phyloP scores from a whole-genome alignment of 2,113 vertebrate species.

The Lates calcarifer region DNA sequence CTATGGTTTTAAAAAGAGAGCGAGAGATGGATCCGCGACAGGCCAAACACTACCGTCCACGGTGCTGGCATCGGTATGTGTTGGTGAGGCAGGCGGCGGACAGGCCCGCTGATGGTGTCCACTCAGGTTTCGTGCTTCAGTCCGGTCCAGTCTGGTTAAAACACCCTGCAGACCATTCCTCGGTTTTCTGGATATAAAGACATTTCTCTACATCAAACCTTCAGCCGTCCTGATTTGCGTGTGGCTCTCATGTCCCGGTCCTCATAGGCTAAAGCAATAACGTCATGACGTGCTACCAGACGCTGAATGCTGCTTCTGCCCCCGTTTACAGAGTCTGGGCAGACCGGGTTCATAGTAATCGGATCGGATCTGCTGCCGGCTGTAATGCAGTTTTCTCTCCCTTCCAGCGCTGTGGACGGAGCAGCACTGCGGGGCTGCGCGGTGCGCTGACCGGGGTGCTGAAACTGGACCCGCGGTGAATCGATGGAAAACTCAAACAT shows the following conservation, averaged over 20 bases:
- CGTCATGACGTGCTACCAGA: constrained; percentile 63
- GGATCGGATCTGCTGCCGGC: neutral
- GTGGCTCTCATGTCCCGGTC: constrained; percentile 14
- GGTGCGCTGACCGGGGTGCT: constrained; percentile 65
- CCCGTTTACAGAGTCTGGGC: constrained; percentile 4
- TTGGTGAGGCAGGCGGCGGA: neutral
- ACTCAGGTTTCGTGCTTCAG: neutral
- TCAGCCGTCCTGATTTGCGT: constrained; percentile 47
- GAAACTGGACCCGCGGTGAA: constrained; percentile 25
- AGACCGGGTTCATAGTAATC: neutral
- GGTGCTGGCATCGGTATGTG: neutral
- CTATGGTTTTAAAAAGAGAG: neutral
- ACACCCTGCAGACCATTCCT: neutral
- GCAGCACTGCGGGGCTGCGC: neutral
- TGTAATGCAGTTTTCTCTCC: neutral
- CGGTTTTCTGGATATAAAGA: constrained; percentile 6
- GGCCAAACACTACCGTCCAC: constrained; percentile 39
- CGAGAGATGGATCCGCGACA: constrained; percentile 25
- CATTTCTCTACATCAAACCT: constrained; percentile 55
- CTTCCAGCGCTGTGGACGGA: neutral
- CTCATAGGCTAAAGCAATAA: constrained; percentile 51
- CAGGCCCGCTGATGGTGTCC: constrained; percentile 22
- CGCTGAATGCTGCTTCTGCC: neutral
- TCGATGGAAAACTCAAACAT: neutral
- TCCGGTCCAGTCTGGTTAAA: neutral